Evolutionary conservation across 1,140 invertebrate species (phyloP).

Genomic region (Oedothorax gibbosus): DNA sequence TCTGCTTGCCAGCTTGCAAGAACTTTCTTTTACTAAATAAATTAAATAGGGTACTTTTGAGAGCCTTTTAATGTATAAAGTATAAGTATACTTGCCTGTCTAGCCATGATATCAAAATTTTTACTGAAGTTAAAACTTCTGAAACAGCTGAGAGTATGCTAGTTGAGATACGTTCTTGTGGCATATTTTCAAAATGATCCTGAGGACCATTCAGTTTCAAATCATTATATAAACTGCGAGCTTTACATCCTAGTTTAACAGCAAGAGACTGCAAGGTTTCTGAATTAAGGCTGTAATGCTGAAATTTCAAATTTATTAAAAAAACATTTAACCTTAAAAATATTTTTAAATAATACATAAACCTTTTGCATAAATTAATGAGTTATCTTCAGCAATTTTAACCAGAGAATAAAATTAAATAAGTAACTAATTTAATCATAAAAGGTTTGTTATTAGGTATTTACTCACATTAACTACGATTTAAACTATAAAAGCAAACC

Average conservation of each 20-base stretch:
- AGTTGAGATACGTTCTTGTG: constrained; percentile 76
- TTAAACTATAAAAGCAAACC: too few species aligned
- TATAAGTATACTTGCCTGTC: constrained; percentile 71
- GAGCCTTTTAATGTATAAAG: not conserved
- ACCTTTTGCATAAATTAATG: not conserved
- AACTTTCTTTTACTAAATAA: not conserved
- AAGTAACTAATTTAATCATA: too few species aligned
- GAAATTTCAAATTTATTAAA: not conserved
- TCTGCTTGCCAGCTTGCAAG: too few species aligned
- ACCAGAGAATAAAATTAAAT: too few species aligned
- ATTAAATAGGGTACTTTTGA: not conserved
- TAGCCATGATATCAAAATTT: constrained; percentile 88
- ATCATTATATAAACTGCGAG: constrained; percentile 83
- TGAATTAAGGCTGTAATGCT: constrained; percentile 87
- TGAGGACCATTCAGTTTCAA: constrained; percentile 65
- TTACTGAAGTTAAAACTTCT: constrained; percentile 82
- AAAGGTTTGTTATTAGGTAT: too few species aligned
- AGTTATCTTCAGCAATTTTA: too few species aligned
- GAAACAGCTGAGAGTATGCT: constrained; percentile 86
- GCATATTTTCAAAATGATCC: constrained; percentile 45
- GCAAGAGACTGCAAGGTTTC: constrained; percentile 92
- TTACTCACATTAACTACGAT: too few species aligned
- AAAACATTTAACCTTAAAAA: not conserved
- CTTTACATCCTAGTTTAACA: constrained; percentile 84
- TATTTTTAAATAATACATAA: not conserved